phyloP scores from a whole-genome alignment of 2,888 invertebrate species.

The Microdon myrmicae region DNA sequence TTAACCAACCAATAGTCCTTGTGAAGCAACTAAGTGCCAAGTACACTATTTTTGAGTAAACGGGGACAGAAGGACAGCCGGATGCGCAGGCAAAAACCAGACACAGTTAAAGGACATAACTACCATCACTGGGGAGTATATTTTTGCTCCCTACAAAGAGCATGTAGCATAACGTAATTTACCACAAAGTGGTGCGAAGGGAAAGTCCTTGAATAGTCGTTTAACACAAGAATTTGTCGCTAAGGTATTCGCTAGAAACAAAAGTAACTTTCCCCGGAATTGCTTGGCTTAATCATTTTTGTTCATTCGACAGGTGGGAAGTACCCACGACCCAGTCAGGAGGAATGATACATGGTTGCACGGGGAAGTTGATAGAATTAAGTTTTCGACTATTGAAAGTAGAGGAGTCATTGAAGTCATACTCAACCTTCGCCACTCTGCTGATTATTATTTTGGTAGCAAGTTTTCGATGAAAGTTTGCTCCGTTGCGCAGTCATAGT shows the following conservation, averaged over 20 bases:
- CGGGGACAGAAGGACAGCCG: background rate
- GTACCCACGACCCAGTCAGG: too few species aligned
- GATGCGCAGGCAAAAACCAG: background rate
- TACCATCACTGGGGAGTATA: background rate
- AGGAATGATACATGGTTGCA: conserved; percentile 22
- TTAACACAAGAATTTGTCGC: conserved; percentile 27
- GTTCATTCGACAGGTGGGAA: conserved; percentile 47
- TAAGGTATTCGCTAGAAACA: conserved; percentile 5
- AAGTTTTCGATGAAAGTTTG: conserved; percentile 22
- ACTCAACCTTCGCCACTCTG: too few species aligned
- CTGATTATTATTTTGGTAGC: too few species aligned
- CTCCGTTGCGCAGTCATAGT: background rate
- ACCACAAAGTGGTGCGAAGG: conserved; percentile 44
- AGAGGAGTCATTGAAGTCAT: too few species aligned
- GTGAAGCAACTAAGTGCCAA: conserved; percentile 24
- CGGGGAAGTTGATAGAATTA: conserved; percentile 46
- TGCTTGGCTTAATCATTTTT: conserved; percentile 47
- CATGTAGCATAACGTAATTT: conserved; percentile 49
- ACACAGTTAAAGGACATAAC: background rate
- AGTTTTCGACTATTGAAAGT: conserved; percentile 43
- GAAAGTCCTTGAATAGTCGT: conserved; percentile 37
- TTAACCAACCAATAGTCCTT: conserved; percentile 35
- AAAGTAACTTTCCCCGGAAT: conserved; percentile 20
- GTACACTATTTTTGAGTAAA: conserved; percentile 32
- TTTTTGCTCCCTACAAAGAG: conserved; percentile 26